Percentiles rank a stretch among this genome's conserved stretches.
These are phyloP conservation scores for Paraplagusia blochii DNA, from an alignment of 2,113 vertebrate species.

Conservation along the genomic window DNA sequence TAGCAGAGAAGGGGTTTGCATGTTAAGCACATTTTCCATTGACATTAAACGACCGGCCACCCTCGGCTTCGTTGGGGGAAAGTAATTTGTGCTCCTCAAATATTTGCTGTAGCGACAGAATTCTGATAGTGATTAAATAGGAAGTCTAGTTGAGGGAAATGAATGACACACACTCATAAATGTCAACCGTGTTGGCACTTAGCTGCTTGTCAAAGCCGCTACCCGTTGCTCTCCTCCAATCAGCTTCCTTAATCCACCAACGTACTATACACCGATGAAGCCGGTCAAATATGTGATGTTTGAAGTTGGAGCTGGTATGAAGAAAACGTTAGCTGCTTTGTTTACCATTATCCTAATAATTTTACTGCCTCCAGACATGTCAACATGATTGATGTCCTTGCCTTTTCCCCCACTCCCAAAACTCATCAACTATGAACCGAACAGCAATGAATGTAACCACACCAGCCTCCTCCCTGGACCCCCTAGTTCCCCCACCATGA, in stretches of 20 bases:
- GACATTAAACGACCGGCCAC: slow-evolving; percentile 53
- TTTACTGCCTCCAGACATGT: slow-evolving; percentile 51
- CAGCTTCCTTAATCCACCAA: slow-evolving; percentile 33
- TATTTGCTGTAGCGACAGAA: slow-evolving; percentile 48
- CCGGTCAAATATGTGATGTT: slow-evolving; percentile 25
- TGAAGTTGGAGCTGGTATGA: slow-evolving; percentile 1
- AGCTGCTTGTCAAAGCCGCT: slow-evolving; percentile 38
- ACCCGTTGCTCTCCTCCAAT: no score
- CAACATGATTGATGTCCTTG: slow-evolving; percentile 63
- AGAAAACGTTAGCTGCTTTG: slow-evolving; percentile 51
- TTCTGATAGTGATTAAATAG: slow-evolving; percentile 58
- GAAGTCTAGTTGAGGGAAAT: slow-evolving; percentile 46
- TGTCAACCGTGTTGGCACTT: slow-evolving; percentile 53
- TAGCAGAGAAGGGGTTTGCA: slow-evolving; percentile 33
- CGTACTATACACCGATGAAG: not conserved
- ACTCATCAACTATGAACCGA: slow-evolving; percentile 58
- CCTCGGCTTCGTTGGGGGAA: slow-evolving; percentile 41
- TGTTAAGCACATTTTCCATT: slow-evolving; percentile 55
- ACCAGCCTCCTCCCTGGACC: slow-evolving; percentile 22
- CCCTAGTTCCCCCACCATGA: slow-evolving; percentile 1
- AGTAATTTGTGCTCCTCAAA: slow-evolving; percentile 61
- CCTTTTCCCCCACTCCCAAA: slow-evolving; percentile 59
- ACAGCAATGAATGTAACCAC: slow-evolving; percentile 49
- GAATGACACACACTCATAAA: slow-evolving; percentile 47
- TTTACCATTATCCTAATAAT: slow-evolving; percentile 70